These are phyloP conservation scores for Sanderia malayensis DNA, from an alignment of 30 jellyfish, hydroid and myxozoan genomes.

Conservation along the genomic window DNA sequence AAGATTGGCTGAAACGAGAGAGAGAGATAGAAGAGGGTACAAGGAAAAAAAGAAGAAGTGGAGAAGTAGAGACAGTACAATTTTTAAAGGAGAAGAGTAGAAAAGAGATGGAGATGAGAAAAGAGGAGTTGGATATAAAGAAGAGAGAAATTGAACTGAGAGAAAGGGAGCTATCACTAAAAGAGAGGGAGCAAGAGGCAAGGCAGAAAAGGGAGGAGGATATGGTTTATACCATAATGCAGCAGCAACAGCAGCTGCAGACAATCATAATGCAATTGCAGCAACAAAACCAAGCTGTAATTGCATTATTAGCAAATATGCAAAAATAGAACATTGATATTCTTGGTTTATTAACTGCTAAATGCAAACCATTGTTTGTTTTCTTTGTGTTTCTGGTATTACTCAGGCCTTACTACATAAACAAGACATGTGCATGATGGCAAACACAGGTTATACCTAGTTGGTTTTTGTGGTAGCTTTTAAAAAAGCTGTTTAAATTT, in stretches of 20 bases:
- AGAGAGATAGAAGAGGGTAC: not conserved
- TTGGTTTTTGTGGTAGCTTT: conserved; percentile 2
- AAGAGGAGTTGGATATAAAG: not conserved
- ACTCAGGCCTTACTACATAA: no score
- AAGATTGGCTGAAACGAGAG: not conserved
- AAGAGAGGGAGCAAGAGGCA: not conserved
- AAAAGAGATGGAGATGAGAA: conserved; percentile 6
- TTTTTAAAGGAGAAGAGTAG: conserved; percentile 1
- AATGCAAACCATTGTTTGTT: no score
- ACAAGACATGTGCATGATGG: no score
- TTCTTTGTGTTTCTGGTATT: no score
- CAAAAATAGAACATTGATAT: no score
- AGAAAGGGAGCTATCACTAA: not conserved
- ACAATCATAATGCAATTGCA: not conserved
- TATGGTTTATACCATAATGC: not conserved
- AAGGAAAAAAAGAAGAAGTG: not conserved
- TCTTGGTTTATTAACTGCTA: no score
- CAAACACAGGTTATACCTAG: not conserved
- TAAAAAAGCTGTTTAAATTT: conserved; percentile 10
- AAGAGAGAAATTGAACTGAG: no score
- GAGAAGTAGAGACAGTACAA: conserved; percentile 26
- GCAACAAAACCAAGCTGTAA: not conserved
- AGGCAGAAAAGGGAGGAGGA: not conserved
- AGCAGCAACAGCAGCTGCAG: conserved; percentile 9
- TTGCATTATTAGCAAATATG: no score